Percentiles rank a stretch among this genome's conserved stretches.
Conservation (phyloP, 2,113 vertebrate species). For the Polypterus bichir region DNA sequence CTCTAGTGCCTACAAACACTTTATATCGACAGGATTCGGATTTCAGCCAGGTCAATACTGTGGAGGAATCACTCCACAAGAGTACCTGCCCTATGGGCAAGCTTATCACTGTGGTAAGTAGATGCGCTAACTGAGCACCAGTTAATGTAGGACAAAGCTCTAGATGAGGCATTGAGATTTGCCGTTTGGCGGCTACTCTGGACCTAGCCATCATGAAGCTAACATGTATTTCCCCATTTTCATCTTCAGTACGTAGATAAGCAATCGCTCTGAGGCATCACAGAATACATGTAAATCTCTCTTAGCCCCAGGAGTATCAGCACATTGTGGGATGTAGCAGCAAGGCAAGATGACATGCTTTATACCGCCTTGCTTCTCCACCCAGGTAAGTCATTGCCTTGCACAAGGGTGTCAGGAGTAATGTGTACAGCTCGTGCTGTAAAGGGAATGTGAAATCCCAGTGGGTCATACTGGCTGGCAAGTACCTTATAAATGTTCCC, state of each 20-base stretch:
- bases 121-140: neutral
- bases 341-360: neutral
- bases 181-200: neutral
- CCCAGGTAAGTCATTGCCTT: constrained; percentile 7
- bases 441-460: constrained; percentile 13
- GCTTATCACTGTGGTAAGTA: neutral
- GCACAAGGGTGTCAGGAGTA: neutral
- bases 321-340: neutral
- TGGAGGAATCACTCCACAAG: neutral
- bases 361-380: neutral
- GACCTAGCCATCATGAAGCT: constrained; percentile 10
- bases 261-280: constrained; percentile 6
- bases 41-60: constrained; percentile 7
- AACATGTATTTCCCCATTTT: neutral
- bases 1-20: neutral
- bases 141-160: constrained; percentile 10
- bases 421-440: neutral
- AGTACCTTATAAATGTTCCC: constrained; percentile 13
- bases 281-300: constrained; percentile 4
- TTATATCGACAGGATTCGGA: constrained; percentile 13
- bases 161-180: constrained; percentile 3
- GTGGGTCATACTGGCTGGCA: constrained; percentile 15
- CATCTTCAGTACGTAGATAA: neutral
- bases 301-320: neutral
- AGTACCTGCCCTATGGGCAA: constrained; percentile 1